phyloP scores from a whole-genome alignment of 2,888 invertebrate species.

The Brachycybe producta region DNA sequence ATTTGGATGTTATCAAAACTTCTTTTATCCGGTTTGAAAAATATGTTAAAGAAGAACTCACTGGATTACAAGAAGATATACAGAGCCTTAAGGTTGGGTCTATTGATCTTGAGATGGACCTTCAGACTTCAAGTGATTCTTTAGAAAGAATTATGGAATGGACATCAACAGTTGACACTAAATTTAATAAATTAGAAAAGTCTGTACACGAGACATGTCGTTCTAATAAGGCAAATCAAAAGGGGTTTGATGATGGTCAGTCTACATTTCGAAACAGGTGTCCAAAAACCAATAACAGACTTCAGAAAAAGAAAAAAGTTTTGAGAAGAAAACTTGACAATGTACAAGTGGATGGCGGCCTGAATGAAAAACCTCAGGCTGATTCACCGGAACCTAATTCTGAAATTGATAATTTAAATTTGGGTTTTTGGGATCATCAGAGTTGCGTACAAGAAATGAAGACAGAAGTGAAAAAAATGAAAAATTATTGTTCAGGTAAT shows the following conservation, averaged over 20 bases:
- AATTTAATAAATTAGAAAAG: conserved; percentile 3
- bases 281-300: not conserved
- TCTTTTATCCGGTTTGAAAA: not conserved
- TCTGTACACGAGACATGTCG: not conserved
- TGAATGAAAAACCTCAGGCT: conserved; percentile 1
- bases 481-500: conserved; percentile 9
- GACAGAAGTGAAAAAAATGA: conserved; percentile 3
- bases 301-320: not conserved
- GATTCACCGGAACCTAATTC: not conserved
- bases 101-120: conserved; percentile 8
- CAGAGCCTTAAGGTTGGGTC: conserved; percentile 2
- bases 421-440: not conserved
- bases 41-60: conserved; percentile 6
- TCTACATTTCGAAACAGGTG: too few relatives aligned
- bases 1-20: not conserved
- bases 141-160: conserved; percentile 9
- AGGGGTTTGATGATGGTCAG: too few relatives aligned
- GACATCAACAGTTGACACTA: conserved; percentile 6
- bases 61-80: conserved; percentile 7
- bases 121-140: conserved; percentile 7
- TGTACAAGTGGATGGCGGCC: not conserved
- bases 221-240: conserved; percentile 1
- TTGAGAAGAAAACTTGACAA: too few relatives aligned
- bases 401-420: not conserved
- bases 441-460: not conserved